phyloP scores from a whole-genome alignment of 2,888 invertebrate genomes.

The Parnassius smintheus region DNA sequence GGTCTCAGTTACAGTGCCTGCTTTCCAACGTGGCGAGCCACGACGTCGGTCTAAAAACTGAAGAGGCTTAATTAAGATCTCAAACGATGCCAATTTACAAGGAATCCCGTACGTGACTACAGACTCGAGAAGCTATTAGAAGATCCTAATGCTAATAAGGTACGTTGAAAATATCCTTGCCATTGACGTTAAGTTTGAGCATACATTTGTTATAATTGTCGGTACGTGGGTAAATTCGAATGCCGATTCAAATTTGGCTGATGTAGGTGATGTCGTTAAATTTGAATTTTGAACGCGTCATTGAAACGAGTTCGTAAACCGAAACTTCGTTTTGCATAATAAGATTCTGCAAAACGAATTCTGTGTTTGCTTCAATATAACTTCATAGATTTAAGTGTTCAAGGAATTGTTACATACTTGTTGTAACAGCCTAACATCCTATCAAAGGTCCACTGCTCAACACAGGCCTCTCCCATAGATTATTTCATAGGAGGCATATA shows the following conservation, averaged over 20 bases:
- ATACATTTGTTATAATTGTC: slow-evolving; percentile 48
- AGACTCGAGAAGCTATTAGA: slow-evolving; percentile 60
- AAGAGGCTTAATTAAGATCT: slow-evolving; percentile 75
- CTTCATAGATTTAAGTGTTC: too few relatives aligned
- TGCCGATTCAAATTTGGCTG: slow-evolving; percentile 41
- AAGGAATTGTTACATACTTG: too few relatives aligned
- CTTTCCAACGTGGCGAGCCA: slow-evolving; percentile 28
- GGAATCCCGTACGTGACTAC: slow-evolving; percentile 60
- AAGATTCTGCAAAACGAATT: slow-evolving; percentile 33
- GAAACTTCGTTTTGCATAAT: slow-evolving; percentile 33
- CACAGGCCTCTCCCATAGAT: too few relatives aligned
- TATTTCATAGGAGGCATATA: too few relatives aligned
- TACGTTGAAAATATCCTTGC: slow-evolving; percentile 26
- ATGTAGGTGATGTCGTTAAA: slow-evolving; percentile 42
- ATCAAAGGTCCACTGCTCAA: too few relatives aligned
- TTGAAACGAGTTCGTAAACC: slow-evolving; percentile 34
- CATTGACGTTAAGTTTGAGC: slow-evolving; percentile 20
- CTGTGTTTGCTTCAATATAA: too few relatives aligned
- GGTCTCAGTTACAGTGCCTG: slow-evolving; percentile 18
- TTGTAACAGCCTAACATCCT: too few relatives aligned
- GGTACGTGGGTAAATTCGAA: slow-evolving; percentile 56
- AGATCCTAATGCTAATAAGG: slow-evolving; percentile 38
- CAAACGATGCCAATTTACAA: slow-evolving; percentile 75
- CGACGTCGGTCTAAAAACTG: slow-evolving; percentile 65
- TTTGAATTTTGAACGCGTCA: slow-evolving; percentile 43